Base-by-base conservation (phyloP, 2,888 invertebrate genomes). In the Dasypogon diadema region DNA sequence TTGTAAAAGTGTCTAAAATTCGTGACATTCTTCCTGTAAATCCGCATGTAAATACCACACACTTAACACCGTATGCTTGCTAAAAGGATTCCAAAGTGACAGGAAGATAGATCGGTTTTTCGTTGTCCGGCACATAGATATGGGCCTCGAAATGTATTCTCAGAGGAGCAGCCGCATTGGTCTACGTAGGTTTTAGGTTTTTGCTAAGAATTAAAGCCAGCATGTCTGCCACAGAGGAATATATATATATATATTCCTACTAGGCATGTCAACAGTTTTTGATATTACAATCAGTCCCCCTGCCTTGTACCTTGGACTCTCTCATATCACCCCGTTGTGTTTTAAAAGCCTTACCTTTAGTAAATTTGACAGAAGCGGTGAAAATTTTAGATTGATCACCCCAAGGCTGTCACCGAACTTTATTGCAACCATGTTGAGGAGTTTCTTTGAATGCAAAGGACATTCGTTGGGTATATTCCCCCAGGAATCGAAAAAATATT, bases 331-430 rank as follows among this genome's bases (percentile, higher is more conserved):
- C 8, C 51, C 42, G 18, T 30, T 30, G 18, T 54, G 30, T 65
- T 70, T 51, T 54, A 72, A 72, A 42, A 72, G 75, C 78, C 76
- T 76, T 76, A 79, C 77, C 77, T 79, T 78, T 77, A 78, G 77
- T 80, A 78, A 78, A 73, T 83, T 83, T 85, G 85, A 85, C 84
- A 85, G 83, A 82, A 83, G 83, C 84, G 85, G 85, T 84, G 85
- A 85, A 85, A 85, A 85, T 85, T 84, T 82, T 83, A 85, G 85
- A 85, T 85, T 85, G 86, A 85, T 85, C 85, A 84, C 84, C 81
- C 78, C 48, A 10, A 37, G 16, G 46, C 24, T 65, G 65, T 78
- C 74, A 79, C 79, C 81, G 82, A 82, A 78, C 76, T 76, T 78
- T 78, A 77, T 78, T 77, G 79, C 76, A 77, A 22, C 70, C 46